phyloP scores from a whole-genome alignment of 2,113 vertebrate genomes.

The Arizona elegans region DNA sequence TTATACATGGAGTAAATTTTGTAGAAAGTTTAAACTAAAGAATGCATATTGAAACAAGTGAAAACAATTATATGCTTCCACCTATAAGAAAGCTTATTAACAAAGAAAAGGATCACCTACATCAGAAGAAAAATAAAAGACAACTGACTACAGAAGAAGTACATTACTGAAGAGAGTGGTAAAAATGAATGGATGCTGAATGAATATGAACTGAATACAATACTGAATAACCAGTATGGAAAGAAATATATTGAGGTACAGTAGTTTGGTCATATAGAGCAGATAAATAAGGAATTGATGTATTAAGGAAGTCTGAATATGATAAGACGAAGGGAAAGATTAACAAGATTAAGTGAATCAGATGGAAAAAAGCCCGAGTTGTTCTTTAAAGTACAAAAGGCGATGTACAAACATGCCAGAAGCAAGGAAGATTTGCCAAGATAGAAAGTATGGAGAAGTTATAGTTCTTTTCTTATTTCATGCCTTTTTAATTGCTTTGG shows the following conservation, averaged over 20 bases:
- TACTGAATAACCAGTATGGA: not conserved
- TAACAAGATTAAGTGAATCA: not conserved
- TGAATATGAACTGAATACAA: not conserved
- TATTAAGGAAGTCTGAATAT: not conserved
- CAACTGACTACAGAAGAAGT: not conserved
- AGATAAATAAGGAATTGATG: not conserved
- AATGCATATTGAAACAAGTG: not conserved
- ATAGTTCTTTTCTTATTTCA: not conserved
- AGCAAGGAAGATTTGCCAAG: not conserved
- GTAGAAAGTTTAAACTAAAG: not conserved
- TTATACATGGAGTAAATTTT: not conserved
- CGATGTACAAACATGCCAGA: not conserved
- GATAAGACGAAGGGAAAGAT: not conserved
- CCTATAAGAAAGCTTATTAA: not conserved
- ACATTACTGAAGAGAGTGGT: not conserved
- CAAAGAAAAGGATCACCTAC: not conserved
- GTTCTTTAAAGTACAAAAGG: not conserved
- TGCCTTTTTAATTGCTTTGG: not conserved
- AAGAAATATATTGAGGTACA: not conserved
- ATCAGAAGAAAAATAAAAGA: not conserved
- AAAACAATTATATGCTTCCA: not conserved
- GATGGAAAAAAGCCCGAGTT: not conserved
- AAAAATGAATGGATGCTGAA: not conserved
- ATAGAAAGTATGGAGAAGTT: not conserved
- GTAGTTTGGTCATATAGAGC: not conserved